These are phyloP conservation scores for Anadara kagoshimensis DNA, from an alignment of 1,140 invertebrate genomes.

Conservation along the genomic window DNA sequence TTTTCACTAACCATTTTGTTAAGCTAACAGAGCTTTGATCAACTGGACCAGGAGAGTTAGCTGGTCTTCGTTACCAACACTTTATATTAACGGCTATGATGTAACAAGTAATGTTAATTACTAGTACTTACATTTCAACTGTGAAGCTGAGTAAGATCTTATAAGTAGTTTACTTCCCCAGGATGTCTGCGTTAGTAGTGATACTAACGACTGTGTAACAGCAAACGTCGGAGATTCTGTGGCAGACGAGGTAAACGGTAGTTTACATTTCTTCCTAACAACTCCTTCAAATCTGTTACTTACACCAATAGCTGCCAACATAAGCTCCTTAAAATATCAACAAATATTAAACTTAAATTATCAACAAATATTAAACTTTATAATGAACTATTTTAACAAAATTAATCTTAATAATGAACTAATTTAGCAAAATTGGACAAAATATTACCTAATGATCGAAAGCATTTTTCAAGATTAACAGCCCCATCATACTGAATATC, in stretches of 20 bases:
- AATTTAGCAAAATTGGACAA: too few relatives aligned
- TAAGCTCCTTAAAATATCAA: constrained; percentile 74
- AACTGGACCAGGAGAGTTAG: too few relatives aligned
- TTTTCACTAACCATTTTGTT: too few relatives aligned
- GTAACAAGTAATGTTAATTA: too few relatives aligned
- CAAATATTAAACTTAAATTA: constrained; percentile 5
- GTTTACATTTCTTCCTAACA: constrained; percentile 20
- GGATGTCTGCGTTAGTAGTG: constrained; percentile 73
- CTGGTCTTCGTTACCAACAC: too few relatives aligned
- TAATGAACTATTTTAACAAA: not conserved
- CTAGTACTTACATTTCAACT: constrained; percentile 2
- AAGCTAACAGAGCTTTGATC: too few relatives aligned
- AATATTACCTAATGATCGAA: too few relatives aligned
- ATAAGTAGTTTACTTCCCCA: constrained; percentile 34
- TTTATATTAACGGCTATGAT: too few relatives aligned
- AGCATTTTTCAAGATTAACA: too few relatives aligned
- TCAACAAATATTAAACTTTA: not conserved
- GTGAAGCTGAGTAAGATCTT: constrained; percentile 1
- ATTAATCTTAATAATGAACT: constrained; percentile 3
- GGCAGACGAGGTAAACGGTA: constrained; percentile 2
- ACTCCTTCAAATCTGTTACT: constrained; percentile 35
- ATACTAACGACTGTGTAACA: constrained; percentile 79
- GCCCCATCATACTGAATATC: too few relatives aligned
- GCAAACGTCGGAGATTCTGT: constrained; percentile 74
- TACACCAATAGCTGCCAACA: constrained; percentile 75